phyloP scores from a whole-genome alignment of 2,113 vertebrate genomes.

The Stictonetta naevosa region DNA sequence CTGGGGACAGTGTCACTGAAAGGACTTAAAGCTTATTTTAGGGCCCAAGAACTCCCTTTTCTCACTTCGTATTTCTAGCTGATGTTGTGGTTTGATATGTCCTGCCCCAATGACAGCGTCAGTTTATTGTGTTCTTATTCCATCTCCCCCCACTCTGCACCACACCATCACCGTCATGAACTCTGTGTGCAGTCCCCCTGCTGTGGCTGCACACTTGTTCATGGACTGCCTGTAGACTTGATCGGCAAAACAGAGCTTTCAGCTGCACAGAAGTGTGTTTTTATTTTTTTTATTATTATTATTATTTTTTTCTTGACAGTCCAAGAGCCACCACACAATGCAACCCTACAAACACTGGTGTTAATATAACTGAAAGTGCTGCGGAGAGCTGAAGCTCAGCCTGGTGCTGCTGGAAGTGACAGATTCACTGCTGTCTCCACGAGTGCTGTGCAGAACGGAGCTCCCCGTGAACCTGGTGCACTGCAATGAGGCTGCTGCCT shows the following conservation, averaged over 20 bases:
- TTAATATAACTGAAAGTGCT: neutral
- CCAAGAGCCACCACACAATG: neutral
- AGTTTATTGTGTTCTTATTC: neutral
- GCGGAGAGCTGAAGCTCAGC: neutral
- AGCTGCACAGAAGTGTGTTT: neutral
- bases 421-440: neutral
- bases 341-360: neutral
- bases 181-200: fast-evolving
- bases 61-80: neutral
- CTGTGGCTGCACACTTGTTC: neutral
- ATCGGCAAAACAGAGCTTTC: neutral
- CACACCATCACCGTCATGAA: fast-evolving
- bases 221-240: fast-evolving
- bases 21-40: neutral
- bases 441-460: neutral
- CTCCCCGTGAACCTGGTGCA: neutral
- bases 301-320: neutral
- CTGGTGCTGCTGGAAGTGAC: neutral
- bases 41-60: neutral
- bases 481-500: fast-evolving
- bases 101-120: neutral
- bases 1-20: neutral
- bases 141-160: fast-evolving
- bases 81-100: neutral
- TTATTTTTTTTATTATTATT: no score